Evolutionary conservation across 2,888 invertebrate species (phyloP), one percentile per base, ranked within the genome.

Genomic region (Mythimna loreyi): DNA sequence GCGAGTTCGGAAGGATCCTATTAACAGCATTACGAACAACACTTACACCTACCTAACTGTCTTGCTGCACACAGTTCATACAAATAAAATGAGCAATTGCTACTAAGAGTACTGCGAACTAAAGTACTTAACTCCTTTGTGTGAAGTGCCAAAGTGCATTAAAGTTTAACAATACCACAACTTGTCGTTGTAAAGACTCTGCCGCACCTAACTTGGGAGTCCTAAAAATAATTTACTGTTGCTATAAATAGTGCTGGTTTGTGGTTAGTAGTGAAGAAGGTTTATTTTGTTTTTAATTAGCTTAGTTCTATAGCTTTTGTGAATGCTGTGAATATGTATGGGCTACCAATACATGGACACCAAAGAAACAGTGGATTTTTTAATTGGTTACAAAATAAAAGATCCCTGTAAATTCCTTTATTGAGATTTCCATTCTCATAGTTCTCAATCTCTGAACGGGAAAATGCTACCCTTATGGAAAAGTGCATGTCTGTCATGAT

Each of bases 91-190:
- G 77, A 78, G 65, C 63, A 74, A 71, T 69, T 69, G 70, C 55
- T 36, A 64, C 58, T 67, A 50, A 61, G 75, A 80, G 75, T 61
- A 70, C 59, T 23, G 58, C 25, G 49, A 75, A 80, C 75, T 75
- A 58, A 80, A 75, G 75, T 61, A 73, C 50, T 45, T 21, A 53
- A 57, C 43, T 75, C 80, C 80, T 80, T 75, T 75, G 75, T 62
- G 75, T 62, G 55, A 58, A 80, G 82, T 78, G 80, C 74, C 82
- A 79, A 87, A 87, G 83, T 88, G 86, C 86, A 86, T 87, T 85
- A 86, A 89, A 89, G 80, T 87, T 85, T 81, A 84, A 85, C 84
- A 85, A 81, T 77, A 77, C 85, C 72, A 83, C 81, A 82, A 82
- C 81, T 80, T 78, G 74, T 78, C 72, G 72, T 64, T 73, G 77